These are phyloP conservation scores for Samia ricini DNA, from an alignment of 1,140 invertebrate species.

Conservation along the genomic window DNA sequence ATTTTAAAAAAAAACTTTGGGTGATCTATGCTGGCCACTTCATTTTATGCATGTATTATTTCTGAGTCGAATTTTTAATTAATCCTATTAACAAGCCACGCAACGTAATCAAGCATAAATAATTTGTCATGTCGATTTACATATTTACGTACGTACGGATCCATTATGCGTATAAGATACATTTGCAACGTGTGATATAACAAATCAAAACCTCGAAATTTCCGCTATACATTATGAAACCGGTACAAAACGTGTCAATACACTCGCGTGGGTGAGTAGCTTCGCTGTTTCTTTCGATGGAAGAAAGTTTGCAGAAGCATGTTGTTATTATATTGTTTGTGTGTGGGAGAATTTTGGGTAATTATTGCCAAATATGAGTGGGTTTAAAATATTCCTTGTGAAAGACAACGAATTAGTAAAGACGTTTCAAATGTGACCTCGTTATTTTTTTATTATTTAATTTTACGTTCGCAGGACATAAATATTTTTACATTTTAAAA, in stretches of 20 bases:
- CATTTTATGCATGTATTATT: neutral
- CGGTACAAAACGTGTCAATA: slow-evolving; percentile 62
- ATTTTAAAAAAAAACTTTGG: too few species aligned
- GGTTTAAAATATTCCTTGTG: neutral
- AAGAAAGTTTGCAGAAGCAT: slow-evolving; percentile 58
- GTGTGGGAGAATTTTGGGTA: neutral
- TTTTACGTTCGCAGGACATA: neutral
- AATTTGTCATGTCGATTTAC: slow-evolving; percentile 13
- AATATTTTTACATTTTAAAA: neutral
- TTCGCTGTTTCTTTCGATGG: slow-evolving; percentile 60
- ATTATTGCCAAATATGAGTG: neutral
- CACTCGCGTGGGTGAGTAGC: slow-evolving; percentile 59
- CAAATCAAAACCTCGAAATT: slow-evolving; percentile 54
- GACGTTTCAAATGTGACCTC: neutral
- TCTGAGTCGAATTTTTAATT: neutral
- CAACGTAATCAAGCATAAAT: neutral
- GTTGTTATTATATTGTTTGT: neutral
- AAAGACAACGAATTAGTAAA: neutral
- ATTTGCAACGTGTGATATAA: slow-evolving; percentile 49
- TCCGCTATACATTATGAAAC: slow-evolving; percentile 62
- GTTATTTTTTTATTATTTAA: neutral
- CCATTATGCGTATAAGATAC: slow-evolving; percentile 29
- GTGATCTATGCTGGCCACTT: too few species aligned
- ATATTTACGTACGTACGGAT: slow-evolving; percentile 20
- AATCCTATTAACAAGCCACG: neutral